Conservation (phyloP, 1,140 invertebrate genomes). For the Meteorus sp. region DNA sequence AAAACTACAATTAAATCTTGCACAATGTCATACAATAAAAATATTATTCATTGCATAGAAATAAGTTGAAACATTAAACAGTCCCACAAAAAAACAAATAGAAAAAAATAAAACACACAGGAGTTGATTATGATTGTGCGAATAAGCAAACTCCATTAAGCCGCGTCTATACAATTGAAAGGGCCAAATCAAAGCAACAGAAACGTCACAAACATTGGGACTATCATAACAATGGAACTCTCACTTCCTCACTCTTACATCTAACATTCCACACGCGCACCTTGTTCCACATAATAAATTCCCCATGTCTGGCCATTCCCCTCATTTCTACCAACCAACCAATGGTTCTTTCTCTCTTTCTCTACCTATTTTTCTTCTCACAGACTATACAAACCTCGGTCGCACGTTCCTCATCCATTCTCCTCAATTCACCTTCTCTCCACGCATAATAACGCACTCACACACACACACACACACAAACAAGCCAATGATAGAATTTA, state of each 20-base stretch:
- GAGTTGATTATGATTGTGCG: too few relatives aligned
- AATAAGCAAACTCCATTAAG: too few relatives aligned
- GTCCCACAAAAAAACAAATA: too few relatives aligned
- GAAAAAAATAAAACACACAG: too few relatives aligned
- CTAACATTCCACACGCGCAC: slow-evolving; percentile 35
- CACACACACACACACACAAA: too few relatives aligned
- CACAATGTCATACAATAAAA: too few relatives aligned
- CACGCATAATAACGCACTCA: too few relatives aligned
- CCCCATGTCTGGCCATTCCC: slow-evolving; percentile 8
- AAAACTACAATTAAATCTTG: too few relatives aligned
- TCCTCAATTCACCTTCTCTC: slow-evolving; percentile 18
- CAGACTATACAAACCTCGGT: too few relatives aligned
- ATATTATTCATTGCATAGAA: too few relatives aligned
- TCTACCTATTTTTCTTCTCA: slow-evolving; percentile 23
- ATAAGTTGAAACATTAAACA: too few relatives aligned
- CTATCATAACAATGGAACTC: slow-evolving; percentile 38
- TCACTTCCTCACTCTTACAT: slow-evolving; percentile 26
- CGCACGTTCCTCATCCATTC: slow-evolving; percentile 2
- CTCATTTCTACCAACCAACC: too few relatives aligned
- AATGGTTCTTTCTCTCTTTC: slow-evolving; percentile 12
- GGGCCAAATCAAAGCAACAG: slow-evolving; percentile 5
- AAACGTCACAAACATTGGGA: slow-evolving; percentile 13
- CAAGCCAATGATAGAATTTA: slow-evolving; percentile 4
- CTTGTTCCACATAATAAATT: slow-evolving; percentile 23
- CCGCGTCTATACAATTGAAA: not conserved